Conservation (phyloP, 2,797 vertebrate species). For the Eurystomus glaucurus region DNA sequence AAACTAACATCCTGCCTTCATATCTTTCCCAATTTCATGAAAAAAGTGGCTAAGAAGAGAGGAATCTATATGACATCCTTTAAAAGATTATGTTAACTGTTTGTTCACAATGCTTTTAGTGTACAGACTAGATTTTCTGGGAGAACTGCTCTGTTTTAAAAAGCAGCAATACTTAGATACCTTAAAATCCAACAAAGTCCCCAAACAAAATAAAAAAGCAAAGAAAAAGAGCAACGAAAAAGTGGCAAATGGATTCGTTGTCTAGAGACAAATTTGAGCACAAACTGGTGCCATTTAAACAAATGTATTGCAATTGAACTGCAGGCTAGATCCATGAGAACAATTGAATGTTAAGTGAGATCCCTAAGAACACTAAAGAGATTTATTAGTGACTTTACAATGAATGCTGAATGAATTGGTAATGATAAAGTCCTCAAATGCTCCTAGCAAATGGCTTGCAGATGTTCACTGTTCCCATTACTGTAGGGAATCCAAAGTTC, state of each 20-base stretch:
- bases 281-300: not conserved
- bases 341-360: not conserved
- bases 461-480: slow-evolving; percentile 4
- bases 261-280: not conserved
- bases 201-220: not conserved
- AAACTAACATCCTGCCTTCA: slow-evolving; percentile 40
- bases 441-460: slow-evolving; percentile 2
- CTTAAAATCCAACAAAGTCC: not conserved
- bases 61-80: not conserved
- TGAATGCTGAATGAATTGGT: slow-evolving; percentile 14
- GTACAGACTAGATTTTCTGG: not conserved
- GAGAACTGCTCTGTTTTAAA: not conserved
- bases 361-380: slow-evolving; percentile 8
- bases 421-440: slow-evolving; percentile 6
- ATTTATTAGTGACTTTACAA: slow-evolving; percentile 18
- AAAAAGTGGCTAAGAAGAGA: slow-evolving; percentile 29
- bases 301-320: not conserved
- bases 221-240: not conserved
- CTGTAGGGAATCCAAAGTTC: not conserved
- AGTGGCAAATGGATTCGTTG: not conserved
- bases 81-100: slow-evolving; percentile 6
- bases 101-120: not conserved
- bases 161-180: not conserved
- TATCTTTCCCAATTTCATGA: slow-evolving; percentile 18
- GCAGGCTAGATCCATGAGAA: not conserved